A percentile compares a stretch with the other conserved stretches of the same genome.
These are phyloP conservation scores for Erynnis tages DNA, from an alignment of 2,888 invertebrate genomes.

Conservation along the genomic window DNA sequence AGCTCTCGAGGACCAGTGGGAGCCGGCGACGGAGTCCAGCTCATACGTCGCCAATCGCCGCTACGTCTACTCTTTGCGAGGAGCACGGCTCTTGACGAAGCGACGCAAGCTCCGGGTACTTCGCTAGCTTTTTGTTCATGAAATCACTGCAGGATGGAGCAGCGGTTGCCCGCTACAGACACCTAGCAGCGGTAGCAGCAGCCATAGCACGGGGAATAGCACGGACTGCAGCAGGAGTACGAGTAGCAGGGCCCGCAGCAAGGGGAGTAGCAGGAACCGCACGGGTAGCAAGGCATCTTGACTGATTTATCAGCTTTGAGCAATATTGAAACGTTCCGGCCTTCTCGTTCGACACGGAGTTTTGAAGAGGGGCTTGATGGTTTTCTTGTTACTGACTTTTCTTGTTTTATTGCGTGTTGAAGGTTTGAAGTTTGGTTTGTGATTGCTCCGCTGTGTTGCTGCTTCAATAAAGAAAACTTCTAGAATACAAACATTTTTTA, in stretches of 20 bases:
- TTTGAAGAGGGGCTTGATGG: neutral
- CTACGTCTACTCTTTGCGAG: constrained; percentile 9
- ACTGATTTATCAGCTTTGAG: neutral
- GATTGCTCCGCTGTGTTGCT: constrained; percentile 33
- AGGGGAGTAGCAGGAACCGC: constrained; percentile 39
- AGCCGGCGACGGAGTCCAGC: constrained; percentile 19
- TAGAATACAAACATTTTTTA: constrained; percentile 21
- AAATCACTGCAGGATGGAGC: no score
- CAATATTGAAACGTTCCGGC: constrained; percentile 2
- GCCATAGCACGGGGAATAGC: constrained; percentile 49
- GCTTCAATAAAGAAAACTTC: constrained; percentile 38
- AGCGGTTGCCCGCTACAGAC: constrained; percentile 19
- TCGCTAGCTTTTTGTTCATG: constrained; percentile 22
- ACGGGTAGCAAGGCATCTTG: constrained; percentile 52
- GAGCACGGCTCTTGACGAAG: constrained; percentile 22
- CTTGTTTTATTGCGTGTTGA: constrained; percentile 43
- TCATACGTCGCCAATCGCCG: constrained; percentile 26
- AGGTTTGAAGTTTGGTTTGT: constrained; percentile 48
- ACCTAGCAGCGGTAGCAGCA: constrained; percentile 40
- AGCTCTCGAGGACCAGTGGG: constrained; percentile 19
- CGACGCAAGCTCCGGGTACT: constrained; percentile 12
- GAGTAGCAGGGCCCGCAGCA: constrained; percentile 48
- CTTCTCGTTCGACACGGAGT: constrained; percentile 30
- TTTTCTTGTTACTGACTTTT: constrained; percentile 38
- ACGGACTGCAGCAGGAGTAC: constrained; percentile 45